Evolutionary conservation across 2,797 vertebrate species (phyloP).

Genomic region (Ibycter americanus): DNA sequence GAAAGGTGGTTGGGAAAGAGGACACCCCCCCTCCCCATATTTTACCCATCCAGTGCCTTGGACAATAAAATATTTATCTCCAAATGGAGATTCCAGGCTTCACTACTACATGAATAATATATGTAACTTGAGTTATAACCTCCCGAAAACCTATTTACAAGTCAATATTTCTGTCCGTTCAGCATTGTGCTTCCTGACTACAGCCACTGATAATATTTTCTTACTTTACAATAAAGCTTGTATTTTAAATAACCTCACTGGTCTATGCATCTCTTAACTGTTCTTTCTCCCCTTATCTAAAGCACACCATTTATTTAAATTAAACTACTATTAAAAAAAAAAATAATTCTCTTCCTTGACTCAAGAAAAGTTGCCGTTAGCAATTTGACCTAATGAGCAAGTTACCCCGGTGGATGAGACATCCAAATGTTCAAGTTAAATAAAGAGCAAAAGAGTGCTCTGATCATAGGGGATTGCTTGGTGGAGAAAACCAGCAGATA

Average conservation of each 20-base stretch:
- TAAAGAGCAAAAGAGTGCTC: not conserved
- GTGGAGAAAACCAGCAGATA: not conserved
- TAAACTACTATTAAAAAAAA: not conserved
- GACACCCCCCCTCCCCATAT: not conserved
- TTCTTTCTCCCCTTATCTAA: not conserved
- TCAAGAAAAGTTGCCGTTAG: not conserved
- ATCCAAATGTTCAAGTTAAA: not conserved
- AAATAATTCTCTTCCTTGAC: not conserved
- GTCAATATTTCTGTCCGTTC: not conserved
- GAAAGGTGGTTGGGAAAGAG: not conserved
- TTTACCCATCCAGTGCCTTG: not conserved
- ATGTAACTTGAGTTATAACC: slow-evolving; percentile 12
- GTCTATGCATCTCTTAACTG: not conserved
- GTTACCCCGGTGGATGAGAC: not conserved
- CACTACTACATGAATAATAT: slow-evolving; percentile 35
- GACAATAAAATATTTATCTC: slow-evolving; percentile 53
- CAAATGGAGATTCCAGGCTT: slow-evolving; percentile 19
- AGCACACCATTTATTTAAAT: not conserved
- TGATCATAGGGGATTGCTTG: not conserved
- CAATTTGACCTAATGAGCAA: not conserved
- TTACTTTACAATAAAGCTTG: not conserved
- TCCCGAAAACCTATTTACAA: slow-evolving; percentile 7
- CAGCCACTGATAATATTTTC: not conserved
- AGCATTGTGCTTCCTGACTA: not conserved
- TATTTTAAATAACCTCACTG: not conserved